Percentiles rank a stretch among this genome's conserved stretches.
These are phyloP conservation scores for Erynnis tages DNA, from an alignment of 2,888 invertebrate species.

Conservation along the genomic window DNA sequence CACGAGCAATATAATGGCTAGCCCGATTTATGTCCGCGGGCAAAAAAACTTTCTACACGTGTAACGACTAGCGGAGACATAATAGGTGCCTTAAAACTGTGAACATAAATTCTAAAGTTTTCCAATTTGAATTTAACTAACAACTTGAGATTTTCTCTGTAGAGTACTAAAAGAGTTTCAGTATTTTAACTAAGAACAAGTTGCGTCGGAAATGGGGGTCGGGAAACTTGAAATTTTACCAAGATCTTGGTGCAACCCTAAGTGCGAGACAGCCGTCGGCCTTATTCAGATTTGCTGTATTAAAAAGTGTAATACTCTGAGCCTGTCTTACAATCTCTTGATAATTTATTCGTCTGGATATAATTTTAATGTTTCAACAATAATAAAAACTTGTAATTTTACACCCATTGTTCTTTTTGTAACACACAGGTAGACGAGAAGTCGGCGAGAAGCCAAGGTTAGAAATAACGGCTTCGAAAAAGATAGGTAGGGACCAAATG, in stretches of 20 bases:
- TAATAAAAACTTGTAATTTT: no score
- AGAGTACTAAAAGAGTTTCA: conserved; percentile 61
- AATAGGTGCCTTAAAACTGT: conserved; percentile 68
- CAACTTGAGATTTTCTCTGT: conserved; percentile 68
- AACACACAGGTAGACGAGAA: no score
- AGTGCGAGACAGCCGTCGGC: no score
- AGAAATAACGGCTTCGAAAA: no score
- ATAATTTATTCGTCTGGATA: no score
- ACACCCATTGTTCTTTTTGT: no score
- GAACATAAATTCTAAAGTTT: conserved; percentile 75
- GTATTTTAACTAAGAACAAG: conserved; percentile 57
- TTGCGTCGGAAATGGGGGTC: conserved; percentile 1
- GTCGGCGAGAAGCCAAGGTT: no score
- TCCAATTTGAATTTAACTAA: conserved; percentile 78
- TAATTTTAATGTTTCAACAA: no score
- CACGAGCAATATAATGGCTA: conserved; percentile 5
- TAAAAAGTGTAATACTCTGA: neutral
- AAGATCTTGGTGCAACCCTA: neutral
- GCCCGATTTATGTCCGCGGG: conserved; percentile 31
- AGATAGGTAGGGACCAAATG: no score
- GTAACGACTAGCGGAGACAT: conserved; percentile 59
- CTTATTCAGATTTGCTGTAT: neutral
- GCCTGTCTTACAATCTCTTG: no score
- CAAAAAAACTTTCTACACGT: conserved; percentile 36
- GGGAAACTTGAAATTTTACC: neutral